phyloP scores from a whole-genome alignment of 2,113 vertebrate genomes.

The Perognathus longimembris region DNA sequence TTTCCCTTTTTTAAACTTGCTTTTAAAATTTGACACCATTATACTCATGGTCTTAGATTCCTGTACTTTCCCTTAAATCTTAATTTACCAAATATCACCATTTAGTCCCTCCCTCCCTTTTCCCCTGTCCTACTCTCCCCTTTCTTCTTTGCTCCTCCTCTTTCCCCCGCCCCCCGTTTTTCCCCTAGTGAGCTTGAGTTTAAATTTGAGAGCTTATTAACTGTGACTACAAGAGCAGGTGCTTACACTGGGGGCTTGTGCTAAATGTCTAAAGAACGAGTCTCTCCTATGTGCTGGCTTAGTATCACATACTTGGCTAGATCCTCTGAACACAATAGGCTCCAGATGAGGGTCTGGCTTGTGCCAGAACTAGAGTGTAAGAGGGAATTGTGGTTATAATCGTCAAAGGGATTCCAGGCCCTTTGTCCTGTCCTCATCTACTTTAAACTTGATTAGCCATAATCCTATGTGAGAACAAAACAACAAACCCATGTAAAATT shows the following conservation, averaged over 20 bases:
- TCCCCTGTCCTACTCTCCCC: neutral
- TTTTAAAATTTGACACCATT: neutral
- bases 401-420: neutral
- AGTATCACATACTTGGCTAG: neutral
- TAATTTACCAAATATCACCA: neutral
- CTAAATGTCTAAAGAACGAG: neutral
- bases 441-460: neutral
- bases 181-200: neutral
- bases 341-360: neutral
- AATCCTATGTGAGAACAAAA: neutral
- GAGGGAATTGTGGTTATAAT: neutral
- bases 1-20: neutral
- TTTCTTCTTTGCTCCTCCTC: neutral
- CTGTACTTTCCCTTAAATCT: neutral
- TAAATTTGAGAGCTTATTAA: neutral
- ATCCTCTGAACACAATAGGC: neutral
- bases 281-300: neutral
- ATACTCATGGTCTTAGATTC: neutral
- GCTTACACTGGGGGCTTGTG: neutral
- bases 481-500: no score
- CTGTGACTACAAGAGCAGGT: neutral
- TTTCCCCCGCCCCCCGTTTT: neutral
- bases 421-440: neutral
- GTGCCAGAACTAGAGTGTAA: neutral
- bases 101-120: neutral